Evolutionary conservation across 1,140 invertebrate genomes (phyloP), one percentile per base, ranked within the genome.

Genomic region (Hyles vespertilio): DNA sequence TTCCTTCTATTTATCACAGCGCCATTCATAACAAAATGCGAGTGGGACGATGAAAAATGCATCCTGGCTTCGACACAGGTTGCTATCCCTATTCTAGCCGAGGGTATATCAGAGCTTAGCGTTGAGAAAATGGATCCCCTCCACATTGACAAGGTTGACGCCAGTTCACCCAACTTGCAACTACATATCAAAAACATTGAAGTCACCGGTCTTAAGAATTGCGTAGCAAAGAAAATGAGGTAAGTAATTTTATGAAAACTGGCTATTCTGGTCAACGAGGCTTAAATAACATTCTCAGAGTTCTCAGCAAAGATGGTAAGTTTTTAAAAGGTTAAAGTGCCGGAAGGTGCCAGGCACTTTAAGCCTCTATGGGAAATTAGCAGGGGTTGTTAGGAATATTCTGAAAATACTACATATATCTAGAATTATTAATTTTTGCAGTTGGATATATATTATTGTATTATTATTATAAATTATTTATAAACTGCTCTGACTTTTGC

Each of bases 141-240:
- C 2, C 11, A 10, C 1, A 22, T 71, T 10, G 61, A 68, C 7
- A 56, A 36, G 5, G 59, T 73, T 3, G 63, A 77, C 9, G 67
- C 69, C 5, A 71, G 59, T 11, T 40, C 59, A 10, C 2, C 56
- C 1, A 63, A 65, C 22, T 22, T 77, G 8, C 36, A 40, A 40
- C 36, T 40, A 5, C 36, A 5, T 5, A 8, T 40, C 8, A 40
- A 68, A 65, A 10, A 46, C 48, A 34, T 51, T 5, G 51, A 9
- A 2, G 22, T 76, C 3, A 68, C 32, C 5, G 74, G 74, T n/a
- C 40, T 71, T 3, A 71, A 65, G 34, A 46, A 52, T n/a, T 76
- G 74, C 43, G 12, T 57, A 12, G 45, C 62, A 40, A 68, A 62
- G 52, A 71, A 63, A 50, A 32, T 76, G 6, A 10, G 51, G 74